Evolutionary conservation across 1,140 invertebrate genomes (phyloP).

Genomic region (Neodiprion pinetum): DNA sequence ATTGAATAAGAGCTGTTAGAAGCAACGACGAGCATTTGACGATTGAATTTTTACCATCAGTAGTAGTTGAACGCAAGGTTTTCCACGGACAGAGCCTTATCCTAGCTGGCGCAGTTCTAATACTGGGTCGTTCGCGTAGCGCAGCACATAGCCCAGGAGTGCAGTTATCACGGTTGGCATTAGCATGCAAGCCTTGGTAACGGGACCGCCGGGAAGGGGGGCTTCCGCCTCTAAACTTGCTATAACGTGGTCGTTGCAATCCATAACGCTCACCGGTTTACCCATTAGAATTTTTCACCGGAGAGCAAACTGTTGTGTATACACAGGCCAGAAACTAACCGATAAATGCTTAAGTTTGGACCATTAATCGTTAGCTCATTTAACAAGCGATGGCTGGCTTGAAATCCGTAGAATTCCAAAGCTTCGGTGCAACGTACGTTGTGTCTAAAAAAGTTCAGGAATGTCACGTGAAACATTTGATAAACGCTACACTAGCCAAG

Average conservation of each 20-base stretch:
- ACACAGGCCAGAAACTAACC: neutral
- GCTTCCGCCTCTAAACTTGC: neutral
- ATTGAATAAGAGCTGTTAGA: no score
- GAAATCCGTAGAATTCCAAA: neutral
- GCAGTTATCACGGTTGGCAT: constrained; percentile 1
- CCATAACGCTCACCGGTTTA: neutral
- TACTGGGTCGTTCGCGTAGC: neutral
- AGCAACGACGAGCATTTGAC: no score
- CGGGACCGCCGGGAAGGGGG: neutral
- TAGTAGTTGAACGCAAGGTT: neutral
- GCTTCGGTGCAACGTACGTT: neutral
- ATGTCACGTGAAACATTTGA: neutral
- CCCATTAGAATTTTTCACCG: neutral
- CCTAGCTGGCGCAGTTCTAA: neutral
- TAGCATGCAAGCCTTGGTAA: constrained; percentile 2
- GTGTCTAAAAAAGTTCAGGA: neutral
- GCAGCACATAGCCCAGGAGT: neutral
- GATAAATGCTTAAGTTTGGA: neutral
- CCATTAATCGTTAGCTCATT: neutral
- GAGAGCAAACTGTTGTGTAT: neutral
- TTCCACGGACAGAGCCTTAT: neutral
- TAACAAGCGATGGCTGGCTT: neutral
- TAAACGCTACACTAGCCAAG: neutral
- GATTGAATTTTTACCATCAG: no score
- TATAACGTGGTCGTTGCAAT: neutral